Base-by-base conservation (phyloP, 2,888 invertebrate genomes). In the Sarcophaga carnaria region DNA sequence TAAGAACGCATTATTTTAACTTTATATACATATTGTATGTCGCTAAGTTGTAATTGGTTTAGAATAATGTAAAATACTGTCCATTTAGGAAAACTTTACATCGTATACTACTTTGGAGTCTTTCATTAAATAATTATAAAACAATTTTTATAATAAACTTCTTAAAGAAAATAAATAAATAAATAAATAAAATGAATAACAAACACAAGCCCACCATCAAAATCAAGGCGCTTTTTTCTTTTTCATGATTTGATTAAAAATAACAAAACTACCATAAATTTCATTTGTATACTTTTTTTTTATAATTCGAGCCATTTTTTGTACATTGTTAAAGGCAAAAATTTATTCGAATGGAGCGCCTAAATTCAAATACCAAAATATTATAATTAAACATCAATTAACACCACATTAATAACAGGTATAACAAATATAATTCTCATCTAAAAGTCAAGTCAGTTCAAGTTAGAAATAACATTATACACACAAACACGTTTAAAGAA, bases 121-220 rank as follows among this genome's bases (percentile, higher is more conserved):
- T 10, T 62, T 62, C n/a, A 20, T 62, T 62, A n/a, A 59, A 2
- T 71, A 47, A 64, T 64, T 59, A n/a, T 54, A 77, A 54, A 14
- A 54, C 5, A 17, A 17, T 54, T 54, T 54, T 69, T 59, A 80
- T 60, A 64, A 63, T 20, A 14, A 47, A 54, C 1, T 54, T 54
- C 54, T 54, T 17, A 78, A 70, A 47, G 71, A 45, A 67, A 54
- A 64, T 63, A 75, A 76, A 12, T 45, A 74, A 66, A 54, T 75
- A 59, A 80, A 63, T 77, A 85, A 63, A 75, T 76, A 82, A 60
- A 75, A 60, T 59, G 83, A 72, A 80, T 78, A 71, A 88, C 89
- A 88, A 86, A 78, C 22, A 22, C 77, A 69, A 86, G 66, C 83
- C 83, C 83, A 83, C 78, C 83, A 83, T 83, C 45, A 80, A 59